Percentiles rank a stretch among this genome's conserved stretches.
phyloP scores from a whole-genome alignment of 1,140 invertebrate genomes.

The Thalassaphorura encarpata region DNA sequence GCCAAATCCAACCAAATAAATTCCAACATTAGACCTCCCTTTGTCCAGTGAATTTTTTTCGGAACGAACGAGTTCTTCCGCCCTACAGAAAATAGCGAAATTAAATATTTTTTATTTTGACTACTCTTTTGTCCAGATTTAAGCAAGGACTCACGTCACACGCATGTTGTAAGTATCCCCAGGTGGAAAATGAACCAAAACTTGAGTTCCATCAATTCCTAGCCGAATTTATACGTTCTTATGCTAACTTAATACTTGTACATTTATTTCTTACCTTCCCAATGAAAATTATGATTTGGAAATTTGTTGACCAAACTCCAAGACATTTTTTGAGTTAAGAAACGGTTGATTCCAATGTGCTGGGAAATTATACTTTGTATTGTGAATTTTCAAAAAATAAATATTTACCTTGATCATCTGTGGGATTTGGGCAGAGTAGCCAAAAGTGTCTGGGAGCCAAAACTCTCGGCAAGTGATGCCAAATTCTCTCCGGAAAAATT shows the following conservation, averaged over 20 bases:
- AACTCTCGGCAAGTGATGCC: slow-evolving; percentile 41
- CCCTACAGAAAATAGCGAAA: too few species aligned
- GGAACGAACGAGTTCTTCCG: slow-evolving; percentile 40
- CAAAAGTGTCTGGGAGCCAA: slow-evolving; percentile 51
- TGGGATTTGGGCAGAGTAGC: slow-evolving; percentile 48
- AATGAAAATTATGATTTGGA: slow-evolving; percentile 48
- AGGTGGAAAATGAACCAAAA: slow-evolving; percentile 48
- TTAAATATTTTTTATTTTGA: too few species aligned
- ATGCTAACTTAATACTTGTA: too few species aligned
- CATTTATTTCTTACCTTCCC: too few species aligned
- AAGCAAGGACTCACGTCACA: too few species aligned
- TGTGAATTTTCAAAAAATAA: too few species aligned
- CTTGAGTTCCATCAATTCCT: slow-evolving; percentile 43
- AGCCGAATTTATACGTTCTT: too few species aligned
- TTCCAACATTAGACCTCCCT: slow-evolving; percentile 40
- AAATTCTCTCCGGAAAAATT: slow-evolving; percentile 46
- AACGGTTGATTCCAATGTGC: slow-evolving; percentile 41
- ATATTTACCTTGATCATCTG: slow-evolving; percentile 43
- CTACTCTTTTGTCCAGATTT: too few species aligned
- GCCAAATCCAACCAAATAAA: slow-evolving; percentile 44
- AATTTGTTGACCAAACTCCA: slow-evolving; percentile 50
- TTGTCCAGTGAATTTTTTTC: slow-evolving; percentile 45
- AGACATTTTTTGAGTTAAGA: slow-evolving; percentile 47
- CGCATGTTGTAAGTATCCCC: slow-evolving; percentile 44
- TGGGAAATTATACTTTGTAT: too few species aligned